Evolutionary conservation across 2,888 invertebrate species (phyloP), one percentile per base, ranked within the genome.

Genomic region (Agonopterix subpropinquella): DNA sequence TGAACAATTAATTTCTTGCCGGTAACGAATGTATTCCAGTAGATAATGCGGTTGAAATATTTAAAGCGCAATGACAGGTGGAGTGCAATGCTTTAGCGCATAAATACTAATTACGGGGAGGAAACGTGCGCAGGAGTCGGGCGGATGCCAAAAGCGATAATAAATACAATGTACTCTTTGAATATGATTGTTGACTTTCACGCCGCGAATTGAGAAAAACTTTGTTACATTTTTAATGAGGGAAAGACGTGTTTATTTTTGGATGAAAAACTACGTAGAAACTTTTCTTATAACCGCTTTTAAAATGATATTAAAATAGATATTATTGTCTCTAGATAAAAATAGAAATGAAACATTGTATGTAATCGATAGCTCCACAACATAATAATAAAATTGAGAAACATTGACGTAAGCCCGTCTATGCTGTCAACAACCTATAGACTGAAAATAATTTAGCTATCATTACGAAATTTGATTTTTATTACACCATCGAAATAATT

Each of bases 61-160:
- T 10, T 39, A 11, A 63, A 50, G 47, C 50, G 43, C 46, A 13
- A 47, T 50, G 50, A 61, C 70, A 70, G 72, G 70, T 73, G 73
- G 47, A 48, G 52, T 53, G 54, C 52, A 48, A 48, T 59, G 43
- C 48, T 42, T 57, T 59, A 54, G 50, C 54, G 59, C 62, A 64
- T 65, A 63, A 64, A 67, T 62, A 67, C 64, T 72, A 74, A 77
- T 75, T 72, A 73, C 61, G 47, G 56, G 57, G 51, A 13, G 70
- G 69, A 71, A 70, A 61, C 57, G 54, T 62, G 59, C 57, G 58
- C 55, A 52, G 35, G 53, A 64, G 63, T 53, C 36, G 52, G 57
- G 36, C 39, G n/a, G 41, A 11, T 73, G 79, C 77, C 79, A 80
- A 73, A 52, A 65, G 65, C 71, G 60, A 76, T 76, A 61, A 62